Base-by-base conservation (phyloP, 1,140 invertebrate genomes). In the Drosophila mayri region DNA sequence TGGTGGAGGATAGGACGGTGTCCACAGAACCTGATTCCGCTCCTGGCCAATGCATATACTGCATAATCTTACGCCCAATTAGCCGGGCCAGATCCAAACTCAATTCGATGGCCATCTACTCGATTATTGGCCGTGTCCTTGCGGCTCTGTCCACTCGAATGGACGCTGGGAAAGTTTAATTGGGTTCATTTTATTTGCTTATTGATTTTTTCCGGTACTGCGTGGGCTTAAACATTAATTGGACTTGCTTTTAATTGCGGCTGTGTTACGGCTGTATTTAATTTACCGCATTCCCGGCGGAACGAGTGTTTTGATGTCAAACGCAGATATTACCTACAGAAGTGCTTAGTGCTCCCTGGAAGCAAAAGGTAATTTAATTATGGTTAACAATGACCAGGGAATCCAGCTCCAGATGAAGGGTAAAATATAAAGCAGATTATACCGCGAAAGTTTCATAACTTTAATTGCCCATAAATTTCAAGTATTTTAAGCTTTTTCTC, bases 51-150 rank as follows among this genome's bases (percentile, higher is more conserved):
- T 70, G 18, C 50, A 47, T 22, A 35, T 25, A 16, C n/a, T 72
- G 66, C 52, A 47, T 60, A 50, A 49, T 72, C 37, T 60, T 38
- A 60, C 67, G 44, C 43, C 70, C 37, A 72, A 73, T 73, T 72
- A 72, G 54, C 43, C 70, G 20, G 18, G 11, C 20, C 11, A 38
- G 20, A 30, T 60, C 9, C 35, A 22, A 35, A 28, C 32, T 16
- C 35, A n/a, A 38, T 55, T 70, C 35, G 32, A 72, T 50, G 68
- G 68, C 22, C 43, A 41, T 35, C 35, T 22, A 25, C 25, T 25
- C 43, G 12, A 40, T 68, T 52, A 67, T 67, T 67, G 44, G 62
- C 28, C 18, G 4, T 50, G 62, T 52, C n/a, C 65, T 41, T 28
- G 8, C 14, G 4, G 2, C 16, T 37, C 28, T 32, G 35, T 38